These are phyloP conservation scores for Siphamia tubifer DNA, from an alignment of 2,113 vertebrate species.

Conservation along the genomic window DNA sequence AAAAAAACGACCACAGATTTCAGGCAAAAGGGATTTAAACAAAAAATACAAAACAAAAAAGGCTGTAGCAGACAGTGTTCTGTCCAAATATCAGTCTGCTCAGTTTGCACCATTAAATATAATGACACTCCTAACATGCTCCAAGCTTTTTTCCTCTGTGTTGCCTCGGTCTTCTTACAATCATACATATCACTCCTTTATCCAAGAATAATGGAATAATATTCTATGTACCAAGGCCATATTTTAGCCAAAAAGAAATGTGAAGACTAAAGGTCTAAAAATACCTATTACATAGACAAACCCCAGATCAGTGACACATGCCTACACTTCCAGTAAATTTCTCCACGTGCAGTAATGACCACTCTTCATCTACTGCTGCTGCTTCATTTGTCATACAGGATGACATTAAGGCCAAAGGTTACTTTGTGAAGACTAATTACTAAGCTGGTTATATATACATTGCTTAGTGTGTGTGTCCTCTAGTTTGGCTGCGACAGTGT, in stretches of 20 bases:
- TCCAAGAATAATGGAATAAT: background rate
- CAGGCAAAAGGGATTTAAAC: too few relatives aligned
- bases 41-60: too few relatives aligned
- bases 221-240: background rate
- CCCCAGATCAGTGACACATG: conserved; percentile 30
- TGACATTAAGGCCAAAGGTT: conserved; percentile 51
- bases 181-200: too few relatives aligned
- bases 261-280: conserved; percentile 23
- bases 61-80: too few relatives aligned
- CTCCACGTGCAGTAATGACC: conserved; percentile 58
- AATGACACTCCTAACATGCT: too few relatives aligned
- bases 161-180: too few relatives aligned
- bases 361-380: conserved; percentile 39
- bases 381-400: conserved; percentile 51
- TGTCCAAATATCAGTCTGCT: too few relatives aligned
- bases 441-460: conserved; percentile 41
- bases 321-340: conserved; percentile 14
- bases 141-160: too few relatives aligned
- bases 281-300: background rate
- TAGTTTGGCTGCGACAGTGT: conserved; percentile 10
- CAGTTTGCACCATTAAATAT: too few relatives aligned
- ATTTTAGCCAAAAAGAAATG: background rate
- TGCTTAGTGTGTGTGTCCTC: background rate
- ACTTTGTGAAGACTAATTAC: conserved; percentile 49
- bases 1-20: too few relatives aligned